Conservation (phyloP, 2,888 invertebrate genomes). For the Helobdella robusta region DNA sequence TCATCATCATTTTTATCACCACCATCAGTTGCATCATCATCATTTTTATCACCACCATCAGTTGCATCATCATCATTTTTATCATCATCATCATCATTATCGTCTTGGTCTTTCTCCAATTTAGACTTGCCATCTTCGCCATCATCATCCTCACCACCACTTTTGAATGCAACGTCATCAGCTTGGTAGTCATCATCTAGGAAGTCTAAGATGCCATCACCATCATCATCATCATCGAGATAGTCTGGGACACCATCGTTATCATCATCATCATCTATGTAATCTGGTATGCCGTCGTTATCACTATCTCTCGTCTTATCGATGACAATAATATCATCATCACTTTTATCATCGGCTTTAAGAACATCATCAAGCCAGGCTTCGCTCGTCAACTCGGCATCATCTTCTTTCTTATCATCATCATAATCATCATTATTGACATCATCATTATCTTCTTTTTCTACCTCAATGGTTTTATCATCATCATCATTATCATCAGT, state of each 20-base stretch:
- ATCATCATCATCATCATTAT: conserved; percentile 4
- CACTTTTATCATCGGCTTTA: background rate
- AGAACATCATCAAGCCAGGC: background rate
- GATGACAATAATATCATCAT: background rate
- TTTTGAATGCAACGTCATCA: conserved; percentile 39
- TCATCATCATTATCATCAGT: conserved; percentile 32
- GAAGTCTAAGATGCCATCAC: conserved; percentile 26
- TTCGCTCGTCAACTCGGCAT: background rate
- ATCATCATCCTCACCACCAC: conserved; percentile 4
- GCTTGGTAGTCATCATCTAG: conserved; percentile 26
- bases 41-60: conserved; percentile 27
- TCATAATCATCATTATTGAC: conserved; percentile 25
- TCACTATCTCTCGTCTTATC: conserved; percentile 27
- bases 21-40: conserved; percentile 38
- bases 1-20: conserved; percentile 6
- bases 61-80: no score
- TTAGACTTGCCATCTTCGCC: conserved; percentile 2
- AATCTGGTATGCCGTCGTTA: conserved; percentile 30
- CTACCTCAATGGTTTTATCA: background rate
- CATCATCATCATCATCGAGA: conserved; percentile 31
- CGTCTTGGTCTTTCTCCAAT: background rate
- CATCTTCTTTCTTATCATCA: conserved; percentile 33
- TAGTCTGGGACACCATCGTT: conserved; percentile 34
- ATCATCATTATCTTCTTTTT: conserved; percentile 26
- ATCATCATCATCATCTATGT: conserved; percentile 31